phyloP scores from a whole-genome alignment of 2,113 vertebrate genomes.

The Aphelocoma coerulescens region DNA sequence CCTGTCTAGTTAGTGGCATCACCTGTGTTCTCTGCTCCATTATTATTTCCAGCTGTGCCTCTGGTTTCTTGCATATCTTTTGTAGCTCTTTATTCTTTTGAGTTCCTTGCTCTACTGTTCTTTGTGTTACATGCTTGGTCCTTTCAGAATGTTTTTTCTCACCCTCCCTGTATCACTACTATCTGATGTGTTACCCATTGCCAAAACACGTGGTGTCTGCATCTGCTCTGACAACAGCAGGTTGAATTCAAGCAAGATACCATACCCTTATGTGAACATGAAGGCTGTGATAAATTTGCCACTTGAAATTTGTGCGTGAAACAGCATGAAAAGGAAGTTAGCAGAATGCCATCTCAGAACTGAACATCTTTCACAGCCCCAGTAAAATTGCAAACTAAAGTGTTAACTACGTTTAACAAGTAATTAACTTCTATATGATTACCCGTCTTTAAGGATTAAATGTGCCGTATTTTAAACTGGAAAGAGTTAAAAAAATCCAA shows the following conservation, averaged over 20 bases:
- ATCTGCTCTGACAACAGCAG: slow-evolving; percentile 52
- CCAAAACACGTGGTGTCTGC: slow-evolving; percentile 41
- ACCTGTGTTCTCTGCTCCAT: not conserved
- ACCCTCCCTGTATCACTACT: slow-evolving; percentile 11
- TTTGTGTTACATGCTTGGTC: slow-evolving; percentile 1
- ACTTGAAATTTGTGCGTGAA: slow-evolving; percentile 16
- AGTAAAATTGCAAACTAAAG: not conserved
- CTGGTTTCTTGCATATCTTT: not conserved
- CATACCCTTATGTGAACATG: slow-evolving; percentile 16
- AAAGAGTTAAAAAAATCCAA: not conserved
- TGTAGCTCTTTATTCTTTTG: not conserved
- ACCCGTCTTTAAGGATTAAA: not conserved
- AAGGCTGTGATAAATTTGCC: slow-evolving; percentile 30
- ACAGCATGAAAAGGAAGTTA: not conserved
- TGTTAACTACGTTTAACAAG: not conserved
- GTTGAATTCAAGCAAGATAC: slow-evolving; percentile 43
- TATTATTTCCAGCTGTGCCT: slow-evolving; percentile 11
- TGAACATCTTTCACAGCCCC: not conserved
- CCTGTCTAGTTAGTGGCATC: not conserved
- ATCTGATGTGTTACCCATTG: slow-evolving; percentile 38
- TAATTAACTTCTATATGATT: not conserved
- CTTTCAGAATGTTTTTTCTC: slow-evolving; percentile 48
- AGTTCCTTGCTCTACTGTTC: not conserved
- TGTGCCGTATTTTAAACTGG: not conserved
- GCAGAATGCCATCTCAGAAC: not conserved